Conservation (phyloP, 2,888 invertebrate genomes). For the Limnephilus rhombicus region DNA sequence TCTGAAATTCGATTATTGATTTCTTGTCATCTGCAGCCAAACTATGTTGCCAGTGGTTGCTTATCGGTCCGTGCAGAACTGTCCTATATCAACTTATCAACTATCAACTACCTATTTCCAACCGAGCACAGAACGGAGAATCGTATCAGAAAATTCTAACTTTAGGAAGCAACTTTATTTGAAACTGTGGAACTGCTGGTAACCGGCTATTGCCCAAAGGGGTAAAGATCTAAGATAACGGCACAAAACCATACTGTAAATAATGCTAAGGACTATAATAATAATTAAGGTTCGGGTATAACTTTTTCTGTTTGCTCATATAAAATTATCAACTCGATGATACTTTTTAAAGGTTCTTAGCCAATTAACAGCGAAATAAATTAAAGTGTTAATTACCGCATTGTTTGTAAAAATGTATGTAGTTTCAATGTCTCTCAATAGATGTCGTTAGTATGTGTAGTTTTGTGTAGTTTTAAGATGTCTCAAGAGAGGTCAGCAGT, state of each 20-base stretch:
- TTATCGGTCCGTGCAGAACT: neutral
- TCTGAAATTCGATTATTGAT: slow-evolving; percentile 1
- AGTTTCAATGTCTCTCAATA: no score
- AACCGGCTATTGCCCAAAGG: neutral
- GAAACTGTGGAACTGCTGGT: neutral
- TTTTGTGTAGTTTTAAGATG: no score
- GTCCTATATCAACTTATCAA: neutral
- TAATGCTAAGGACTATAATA: neutral
- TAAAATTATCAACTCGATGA: no score
- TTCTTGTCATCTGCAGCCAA: neutral
- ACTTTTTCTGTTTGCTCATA: no score
- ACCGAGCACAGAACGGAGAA: neutral
- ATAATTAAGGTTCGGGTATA: no score
- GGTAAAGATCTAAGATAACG: neutral
- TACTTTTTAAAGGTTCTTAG: no score
- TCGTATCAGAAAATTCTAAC: neutral
- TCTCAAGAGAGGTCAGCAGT: no score
- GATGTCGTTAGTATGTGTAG: no score
- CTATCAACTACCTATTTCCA: neutral
- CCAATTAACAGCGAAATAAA: no score
- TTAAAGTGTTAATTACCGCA: no score
- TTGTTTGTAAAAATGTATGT: no score
- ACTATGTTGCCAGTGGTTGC: neutral
- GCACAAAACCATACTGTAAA: neutral
- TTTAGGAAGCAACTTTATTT: neutral